phyloP scores from a whole-genome alignment of 1,140 invertebrate species.

The Pogonomyrmex barbatus region DNA sequence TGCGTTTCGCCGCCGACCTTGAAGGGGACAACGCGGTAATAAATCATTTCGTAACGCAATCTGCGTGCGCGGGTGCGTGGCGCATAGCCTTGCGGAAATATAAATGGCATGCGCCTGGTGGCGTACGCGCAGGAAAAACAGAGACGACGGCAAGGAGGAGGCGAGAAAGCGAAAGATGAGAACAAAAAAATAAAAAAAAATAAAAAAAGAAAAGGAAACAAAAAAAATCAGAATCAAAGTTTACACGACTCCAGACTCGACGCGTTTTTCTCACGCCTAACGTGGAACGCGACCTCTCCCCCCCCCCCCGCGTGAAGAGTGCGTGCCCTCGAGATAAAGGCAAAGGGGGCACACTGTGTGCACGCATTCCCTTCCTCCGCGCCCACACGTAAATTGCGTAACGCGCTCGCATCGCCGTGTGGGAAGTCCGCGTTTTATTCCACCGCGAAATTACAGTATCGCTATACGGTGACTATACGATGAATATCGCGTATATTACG shows the following conservation, averaged over 20 bases:
- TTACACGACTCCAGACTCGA: constrained; percentile 48
- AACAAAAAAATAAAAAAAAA: not conserved
- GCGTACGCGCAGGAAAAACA: not conserved
- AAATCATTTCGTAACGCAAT: constrained; percentile 74
- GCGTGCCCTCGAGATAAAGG: constrained; percentile 32
- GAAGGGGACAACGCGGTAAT: constrained; percentile 66
- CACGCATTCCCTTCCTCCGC: not conserved
- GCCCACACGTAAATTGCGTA: constrained; percentile 43
- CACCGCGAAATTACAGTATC: constrained; percentile 39
- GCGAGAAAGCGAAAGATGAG: not conserved
- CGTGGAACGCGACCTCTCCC: not conserved
- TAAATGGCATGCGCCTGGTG: constrained; percentile 50
- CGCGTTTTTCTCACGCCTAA: constrained; percentile 69
- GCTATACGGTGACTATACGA: not conserved
- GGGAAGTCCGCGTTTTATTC: constrained; percentile 51
- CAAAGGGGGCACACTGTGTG: not conserved
- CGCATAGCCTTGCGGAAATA: constrained; percentile 69
- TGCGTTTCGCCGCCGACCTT: constrained; percentile 57
- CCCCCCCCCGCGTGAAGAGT: not conserved
- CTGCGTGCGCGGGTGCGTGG: constrained; percentile 58
- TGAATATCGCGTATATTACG: constrained; percentile 5
- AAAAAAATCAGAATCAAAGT: constrained; percentile 43
- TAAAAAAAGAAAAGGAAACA: not conserved
- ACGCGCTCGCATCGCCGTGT: constrained; percentile 39
- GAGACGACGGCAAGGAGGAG: not conserved